phyloP scores from a whole-genome alignment of 2,113 vertebrate species.

The Alouatta palliata region DNA sequence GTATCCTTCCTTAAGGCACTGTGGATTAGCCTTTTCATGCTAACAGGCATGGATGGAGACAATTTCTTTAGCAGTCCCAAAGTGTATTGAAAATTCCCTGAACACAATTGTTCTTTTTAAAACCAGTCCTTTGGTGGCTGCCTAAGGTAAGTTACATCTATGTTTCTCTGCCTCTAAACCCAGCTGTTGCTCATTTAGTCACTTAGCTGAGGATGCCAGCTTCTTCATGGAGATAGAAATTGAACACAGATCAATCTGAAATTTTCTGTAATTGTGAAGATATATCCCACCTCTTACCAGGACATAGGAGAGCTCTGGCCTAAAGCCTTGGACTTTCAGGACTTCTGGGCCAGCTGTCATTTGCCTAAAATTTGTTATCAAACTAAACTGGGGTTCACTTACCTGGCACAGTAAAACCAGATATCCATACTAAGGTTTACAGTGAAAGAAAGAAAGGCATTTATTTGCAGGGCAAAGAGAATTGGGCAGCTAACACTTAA shows the following conservation, averaged over 20 bases:
- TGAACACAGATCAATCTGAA: neutral
- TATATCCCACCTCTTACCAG: neutral
- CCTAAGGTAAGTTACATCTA: neutral
- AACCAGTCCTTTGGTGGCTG: conserved; percentile 34
- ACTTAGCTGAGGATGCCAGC: conserved; percentile 10
- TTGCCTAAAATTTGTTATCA: neutral
- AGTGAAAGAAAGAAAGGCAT: too few species aligned
- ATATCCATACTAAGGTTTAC: too few species aligned
- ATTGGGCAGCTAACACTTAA: too few species aligned
- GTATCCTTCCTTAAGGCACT: conserved; percentile 63
- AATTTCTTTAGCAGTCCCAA: conserved; percentile 55
- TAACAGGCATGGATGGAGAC: conserved; percentile 46
- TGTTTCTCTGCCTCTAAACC: neutral
- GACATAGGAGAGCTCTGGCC: neutral
- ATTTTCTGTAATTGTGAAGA: neutral
- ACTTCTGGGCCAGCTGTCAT: neutral
- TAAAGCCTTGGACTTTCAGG: neutral
- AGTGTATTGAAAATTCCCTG: conserved; percentile 47
- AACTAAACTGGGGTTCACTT: too few species aligned
- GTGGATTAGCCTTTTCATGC: conserved; percentile 70
- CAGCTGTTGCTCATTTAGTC: conserved; percentile 60
- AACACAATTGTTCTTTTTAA: conserved; percentile 54
- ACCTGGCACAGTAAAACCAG: too few species aligned
- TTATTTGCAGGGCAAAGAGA: too few species aligned
- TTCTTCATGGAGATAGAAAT: neutral